Conservation (phyloP, 2,888 invertebrate genomes). For the Andrena camellia region DNA sequence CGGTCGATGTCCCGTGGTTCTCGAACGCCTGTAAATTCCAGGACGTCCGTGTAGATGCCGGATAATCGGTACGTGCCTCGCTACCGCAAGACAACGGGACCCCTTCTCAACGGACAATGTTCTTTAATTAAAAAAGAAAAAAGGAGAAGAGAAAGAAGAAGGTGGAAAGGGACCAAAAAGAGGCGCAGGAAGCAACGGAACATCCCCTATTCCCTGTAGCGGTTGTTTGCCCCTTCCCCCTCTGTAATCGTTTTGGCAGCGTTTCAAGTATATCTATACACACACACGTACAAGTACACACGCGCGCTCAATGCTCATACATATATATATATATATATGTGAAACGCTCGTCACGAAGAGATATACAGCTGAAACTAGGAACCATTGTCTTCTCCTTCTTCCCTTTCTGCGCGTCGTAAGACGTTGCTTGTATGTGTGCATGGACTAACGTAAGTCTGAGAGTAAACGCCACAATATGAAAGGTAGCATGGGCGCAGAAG, state of each 20-base stretch:
- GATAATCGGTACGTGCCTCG: background rate
- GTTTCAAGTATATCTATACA: slow-evolving; percentile 66
- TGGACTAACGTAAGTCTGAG: slow-evolving; percentile 9
- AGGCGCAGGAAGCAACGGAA: slow-evolving; percentile 4
- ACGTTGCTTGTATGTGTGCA: slow-evolving; percentile 18
- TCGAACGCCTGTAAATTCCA: slow-evolving; percentile 6
- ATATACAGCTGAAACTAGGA: slow-evolving; percentile 51
- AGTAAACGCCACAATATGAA: slow-evolving; percentile 24
- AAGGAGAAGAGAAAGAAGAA: background rate
- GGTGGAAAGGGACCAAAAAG: background rate
- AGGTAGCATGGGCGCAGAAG: background rate
- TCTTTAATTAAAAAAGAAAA: slow-evolving; percentile 23
- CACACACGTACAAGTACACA: background rate
- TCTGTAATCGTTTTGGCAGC: slow-evolving; percentile 74
- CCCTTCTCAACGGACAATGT: slow-evolving; percentile 5
- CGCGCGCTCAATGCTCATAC: background rate
- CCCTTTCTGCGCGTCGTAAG: slow-evolving; percentile 44
- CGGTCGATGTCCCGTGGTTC: slow-evolving; percentile 20
- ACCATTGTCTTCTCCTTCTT: slow-evolving; percentile 62
- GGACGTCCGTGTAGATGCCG: background rate
- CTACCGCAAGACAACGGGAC: background rate
- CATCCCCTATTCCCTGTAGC: background rate
- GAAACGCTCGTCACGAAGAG: slow-evolving; percentile 52
- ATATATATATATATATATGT: background rate
- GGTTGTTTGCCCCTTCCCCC: slow-evolving; percentile 30